Percentiles rank a stretch among this genome's conserved stretches.
Evolutionary conservation across 2,113 vertebrate species (phyloP).

Genomic region (Alectura lathami): DNA sequence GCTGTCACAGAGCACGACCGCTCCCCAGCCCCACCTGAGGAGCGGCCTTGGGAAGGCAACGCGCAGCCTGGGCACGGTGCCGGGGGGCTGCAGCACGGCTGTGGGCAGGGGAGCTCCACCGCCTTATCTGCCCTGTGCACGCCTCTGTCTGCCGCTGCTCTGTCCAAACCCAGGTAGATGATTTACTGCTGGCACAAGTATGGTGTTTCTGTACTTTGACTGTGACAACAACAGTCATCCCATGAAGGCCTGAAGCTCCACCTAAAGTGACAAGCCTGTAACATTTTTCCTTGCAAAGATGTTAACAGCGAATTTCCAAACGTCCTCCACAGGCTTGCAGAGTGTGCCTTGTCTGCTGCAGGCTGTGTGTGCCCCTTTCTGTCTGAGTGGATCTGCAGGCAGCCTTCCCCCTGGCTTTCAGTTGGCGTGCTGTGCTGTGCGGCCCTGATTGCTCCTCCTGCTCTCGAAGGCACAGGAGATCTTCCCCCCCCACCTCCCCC

Average conservation of each 20-base stretch:
- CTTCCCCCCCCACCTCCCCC: too few relatives aligned
- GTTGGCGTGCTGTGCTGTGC: neutral
- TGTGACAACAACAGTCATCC: neutral
- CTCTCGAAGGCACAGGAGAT: neutral
- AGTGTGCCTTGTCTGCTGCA: neutral
- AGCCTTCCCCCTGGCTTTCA: neutral
- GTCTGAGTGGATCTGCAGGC: rapidly evolving
- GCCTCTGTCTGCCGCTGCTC: neutral
- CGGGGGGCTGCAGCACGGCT: neutral
- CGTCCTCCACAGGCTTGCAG: neutral
- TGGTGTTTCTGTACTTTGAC: neutral
- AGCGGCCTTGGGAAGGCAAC: too few relatives aligned
- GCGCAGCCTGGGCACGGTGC: too few relatives aligned
- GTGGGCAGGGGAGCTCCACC: too few relatives aligned
- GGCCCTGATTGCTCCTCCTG: neutral
- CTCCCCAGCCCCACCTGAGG: neutral
- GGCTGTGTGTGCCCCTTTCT: neutral
- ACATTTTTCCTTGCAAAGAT: neutral
- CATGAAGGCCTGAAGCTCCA: neutral
- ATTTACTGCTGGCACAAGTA: neutral
- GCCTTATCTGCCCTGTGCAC: neutral
- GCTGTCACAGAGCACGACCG: neutral
- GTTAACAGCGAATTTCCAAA: neutral
- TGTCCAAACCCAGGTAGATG: neutral
- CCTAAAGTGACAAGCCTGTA: neutral